Evolutionary conservation across 2,113 vertebrate genomes (phyloP).

Genomic region (Lonchura striata): DNA sequence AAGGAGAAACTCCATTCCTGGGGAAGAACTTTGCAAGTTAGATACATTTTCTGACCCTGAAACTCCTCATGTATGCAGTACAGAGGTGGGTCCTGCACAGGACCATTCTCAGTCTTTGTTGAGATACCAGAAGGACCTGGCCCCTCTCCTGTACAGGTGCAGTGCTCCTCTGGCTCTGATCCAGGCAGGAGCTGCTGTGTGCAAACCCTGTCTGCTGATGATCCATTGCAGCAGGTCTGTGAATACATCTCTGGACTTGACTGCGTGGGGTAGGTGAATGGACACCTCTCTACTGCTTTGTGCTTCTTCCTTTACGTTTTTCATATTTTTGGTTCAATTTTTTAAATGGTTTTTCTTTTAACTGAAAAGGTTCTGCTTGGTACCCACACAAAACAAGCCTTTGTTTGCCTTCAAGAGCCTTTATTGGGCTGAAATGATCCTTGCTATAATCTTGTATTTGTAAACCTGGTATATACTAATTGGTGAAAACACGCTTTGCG

Average conservation of each 20-base stretch:
- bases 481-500: not conserved
- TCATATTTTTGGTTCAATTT: not conserved
- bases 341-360: not conserved
- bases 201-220: not conserved
- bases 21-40: not conserved
- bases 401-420: not conserved
- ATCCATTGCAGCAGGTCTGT: not conserved
- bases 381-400: not conserved
- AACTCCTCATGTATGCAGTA: fast-evolving
- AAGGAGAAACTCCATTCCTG: not conserved
- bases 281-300: not conserved
- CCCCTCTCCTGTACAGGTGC: not conserved
- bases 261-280: not conserved
- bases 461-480: not conserved
- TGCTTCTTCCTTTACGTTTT: not conserved
- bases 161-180: not conserved
- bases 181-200: not conserved
- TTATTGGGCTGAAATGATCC: not conserved
- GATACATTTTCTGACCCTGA: not conserved
- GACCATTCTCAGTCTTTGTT: not conserved
- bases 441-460: not conserved
- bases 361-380: not conserved
- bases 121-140: not conserved
- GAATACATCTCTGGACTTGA: not conserved
- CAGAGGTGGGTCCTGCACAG: not conserved